phyloP scores from a whole-genome alignment of 1,140 invertebrate species.

The Muscidifurax raptorellus region DNA sequence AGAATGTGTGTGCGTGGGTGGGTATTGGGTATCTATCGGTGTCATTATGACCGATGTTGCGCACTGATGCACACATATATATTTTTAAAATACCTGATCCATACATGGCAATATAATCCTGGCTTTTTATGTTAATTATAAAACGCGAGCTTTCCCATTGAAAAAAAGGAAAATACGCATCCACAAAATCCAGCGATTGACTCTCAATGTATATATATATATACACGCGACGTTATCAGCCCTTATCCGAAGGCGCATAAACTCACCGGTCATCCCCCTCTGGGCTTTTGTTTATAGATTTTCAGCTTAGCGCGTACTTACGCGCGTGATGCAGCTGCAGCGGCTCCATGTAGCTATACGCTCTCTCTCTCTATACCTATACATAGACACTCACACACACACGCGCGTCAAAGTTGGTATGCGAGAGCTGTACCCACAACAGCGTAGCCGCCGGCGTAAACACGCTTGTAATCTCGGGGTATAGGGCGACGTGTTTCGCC shows the following conservation, averaged over 20 bases:
- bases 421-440: neutral
- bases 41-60: neutral
- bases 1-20: neutral
- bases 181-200: neutral
- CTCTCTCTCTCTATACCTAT: neutral
- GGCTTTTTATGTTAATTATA: too few relatives aligned
- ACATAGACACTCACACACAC: neutral
- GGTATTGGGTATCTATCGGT: neutral
- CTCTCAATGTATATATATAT: neutral
- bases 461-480: slow-evolving; percentile 56
- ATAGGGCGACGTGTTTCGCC: neutral
- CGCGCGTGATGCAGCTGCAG: slow-evolving; percentile 6
- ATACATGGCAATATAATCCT: too few relatives aligned
- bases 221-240: neutral
- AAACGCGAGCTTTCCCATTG: too few relatives aligned
- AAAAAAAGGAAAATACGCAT: too few relatives aligned
- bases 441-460: slow-evolving; percentile 32
- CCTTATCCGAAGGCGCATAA: neutral
- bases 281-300: slow-evolving; percentile 32
- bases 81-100: too few relatives aligned
- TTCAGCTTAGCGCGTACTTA: slow-evolving; percentile 40
- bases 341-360: neutral
- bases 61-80: too few relatives aligned
- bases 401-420: neutral
- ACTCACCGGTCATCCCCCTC: neutral